Conservation (phyloP, 1,140 invertebrate genomes). For the Laodelphax striatellus region DNA sequence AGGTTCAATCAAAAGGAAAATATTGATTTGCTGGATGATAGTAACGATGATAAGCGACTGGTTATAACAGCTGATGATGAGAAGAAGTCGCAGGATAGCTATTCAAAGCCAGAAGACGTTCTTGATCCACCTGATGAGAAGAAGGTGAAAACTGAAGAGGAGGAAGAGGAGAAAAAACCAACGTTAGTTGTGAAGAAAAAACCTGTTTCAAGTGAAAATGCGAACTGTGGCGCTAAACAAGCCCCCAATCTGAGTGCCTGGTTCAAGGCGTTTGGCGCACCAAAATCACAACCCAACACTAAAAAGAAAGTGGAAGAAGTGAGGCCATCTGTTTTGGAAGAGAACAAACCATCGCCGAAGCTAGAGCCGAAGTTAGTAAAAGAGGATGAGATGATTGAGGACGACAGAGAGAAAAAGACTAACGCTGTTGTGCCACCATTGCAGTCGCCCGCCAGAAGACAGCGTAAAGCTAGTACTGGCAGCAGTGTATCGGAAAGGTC, state of each 20-base stretch:
- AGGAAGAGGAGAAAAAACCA: slow-evolving; percentile 19
- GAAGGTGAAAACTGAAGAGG: slow-evolving; percentile 20
- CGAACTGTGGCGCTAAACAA: slow-evolving; percentile 40
- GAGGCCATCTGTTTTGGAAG: not conserved
- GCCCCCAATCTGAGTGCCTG: slow-evolving; percentile 80
- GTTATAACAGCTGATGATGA: slow-evolving; percentile 9
- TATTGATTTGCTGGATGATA: slow-evolving; percentile 22
- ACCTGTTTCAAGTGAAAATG: slow-evolving; percentile 21
- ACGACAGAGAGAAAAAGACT: slow-evolving; percentile 19
- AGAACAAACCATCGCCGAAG: slow-evolving; percentile 9
- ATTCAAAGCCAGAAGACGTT: slow-evolving; percentile 20
- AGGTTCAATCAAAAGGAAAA: slow-evolving; percentile 22
- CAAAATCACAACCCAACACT: slow-evolving; percentile 37
- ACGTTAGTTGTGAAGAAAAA: slow-evolving; percentile 1
- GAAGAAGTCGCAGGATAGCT: slow-evolving; percentile 11
- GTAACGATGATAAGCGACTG: slow-evolving; percentile 28
- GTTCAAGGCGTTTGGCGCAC: slow-evolving; percentile 81
- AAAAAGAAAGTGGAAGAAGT: slow-evolving; percentile 27
- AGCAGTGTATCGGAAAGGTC: slow-evolving; percentile 61
- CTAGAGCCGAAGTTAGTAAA: not conserved
- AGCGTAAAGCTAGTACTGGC: slow-evolving; percentile 52
- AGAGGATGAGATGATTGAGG: slow-evolving; percentile 18
- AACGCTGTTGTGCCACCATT: slow-evolving; percentile 24
- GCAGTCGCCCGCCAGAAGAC: slow-evolving; percentile 35
- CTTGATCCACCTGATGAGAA: slow-evolving; percentile 15